Evolutionary conservation across 1,140 invertebrate species (phyloP), one percentile per base, ranked within the genome.

Genomic region (Atta colombica): DNA sequence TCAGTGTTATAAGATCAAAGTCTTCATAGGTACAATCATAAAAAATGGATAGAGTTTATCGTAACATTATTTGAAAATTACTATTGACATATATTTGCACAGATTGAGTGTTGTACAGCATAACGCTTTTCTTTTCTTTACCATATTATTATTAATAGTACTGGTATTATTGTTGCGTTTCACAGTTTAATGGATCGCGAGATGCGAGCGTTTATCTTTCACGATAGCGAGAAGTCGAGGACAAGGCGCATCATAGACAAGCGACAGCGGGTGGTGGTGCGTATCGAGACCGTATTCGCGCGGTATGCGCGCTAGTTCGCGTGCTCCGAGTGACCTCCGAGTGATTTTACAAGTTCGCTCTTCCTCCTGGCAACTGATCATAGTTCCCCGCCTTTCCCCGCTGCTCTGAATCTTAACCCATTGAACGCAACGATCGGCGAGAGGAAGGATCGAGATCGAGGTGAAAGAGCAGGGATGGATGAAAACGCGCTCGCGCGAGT

Each of bases 271-370:
- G 69, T 63, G 80, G 80, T 75, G 80, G 55, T 75, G 80, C 69
- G 80, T 84, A 84, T 84, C 80, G 69, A 49, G 55, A 75, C 58
- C 69, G 49, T 25, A 25, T 58, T 81, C 39, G 75, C 75, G 77
- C 63, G 63, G 63, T 51, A 68, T 80, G 77, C 77, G 77, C 77
- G 77, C 77, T 49, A 68, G 77, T 80, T 80, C 80, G 80, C 80
- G 80, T 84, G 80, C 80, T 51, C 80, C 69, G 69, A 74, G 39
- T 84, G 80, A 84, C 80, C 80, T 18, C 80, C 80, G 69, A 74
- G 80, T 84, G 80, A 84, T 84, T 84, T 84, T 84, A 85, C 82
- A 85, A 85, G 61, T 77, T 85, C 74, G 60, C 82, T 85, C 82
- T 77, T 85, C 35, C 82, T 78, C 55, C 80, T 75, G 69, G 80